A percentile compares a stretch with the other conserved stretches of the same genome.
phyloP scores from a whole-genome alignment of 30 jellyfish, hydroid and myxozoan genomes.

The Hydractinia echinata region DNA sequence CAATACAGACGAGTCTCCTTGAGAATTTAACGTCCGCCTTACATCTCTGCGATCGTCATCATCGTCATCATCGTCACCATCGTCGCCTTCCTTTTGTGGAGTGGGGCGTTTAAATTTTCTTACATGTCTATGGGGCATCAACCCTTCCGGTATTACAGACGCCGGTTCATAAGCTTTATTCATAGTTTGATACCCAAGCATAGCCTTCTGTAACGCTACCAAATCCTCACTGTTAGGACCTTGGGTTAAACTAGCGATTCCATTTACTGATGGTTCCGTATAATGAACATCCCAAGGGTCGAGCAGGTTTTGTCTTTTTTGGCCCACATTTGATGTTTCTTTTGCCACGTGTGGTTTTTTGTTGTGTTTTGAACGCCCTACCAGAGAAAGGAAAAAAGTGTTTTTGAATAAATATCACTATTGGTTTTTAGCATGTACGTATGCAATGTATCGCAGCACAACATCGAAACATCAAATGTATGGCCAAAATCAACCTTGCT shows the following conservation, averaged over 20 bases:
- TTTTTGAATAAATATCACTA: background rate
- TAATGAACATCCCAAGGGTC: slow-evolving; percentile 37
- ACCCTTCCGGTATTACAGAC: slow-evolving; percentile 16
- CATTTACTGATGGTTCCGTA: slow-evolving; percentile 25
- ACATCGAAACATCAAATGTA: slow-evolving; percentile 20
- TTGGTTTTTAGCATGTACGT: background rate
- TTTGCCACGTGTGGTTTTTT: slow-evolving; percentile 12
- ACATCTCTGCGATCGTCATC: slow-evolving; percentile 29
- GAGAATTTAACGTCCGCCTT: slow-evolving; percentile 4
- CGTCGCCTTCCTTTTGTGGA: slow-evolving; percentile 33
- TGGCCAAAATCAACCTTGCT: background rate
- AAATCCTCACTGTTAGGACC: slow-evolving; percentile 35
- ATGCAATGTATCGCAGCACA: background rate
- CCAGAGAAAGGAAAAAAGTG: background rate
- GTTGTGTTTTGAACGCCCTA: slow-evolving; percentile 30
- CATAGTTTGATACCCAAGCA: slow-evolving; percentile 29
- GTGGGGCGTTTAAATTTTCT: slow-evolving; percentile 24
- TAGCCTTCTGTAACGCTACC: slow-evolving; percentile 25
- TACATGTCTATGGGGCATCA: slow-evolving; percentile 3
- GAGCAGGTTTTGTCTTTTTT: slow-evolving; percentile 32
- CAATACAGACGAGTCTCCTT: slow-evolving; percentile 1
- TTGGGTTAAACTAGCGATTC: slow-evolving; percentile 31
- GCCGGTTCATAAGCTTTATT: slow-evolving; percentile 45
- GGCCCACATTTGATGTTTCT: slow-evolving; percentile 27
- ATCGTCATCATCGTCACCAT: slow-evolving; percentile 50